Evolutionary conservation across 2,113 vertebrate genomes (phyloP).

Genomic region (Rattus rattus): DNA sequence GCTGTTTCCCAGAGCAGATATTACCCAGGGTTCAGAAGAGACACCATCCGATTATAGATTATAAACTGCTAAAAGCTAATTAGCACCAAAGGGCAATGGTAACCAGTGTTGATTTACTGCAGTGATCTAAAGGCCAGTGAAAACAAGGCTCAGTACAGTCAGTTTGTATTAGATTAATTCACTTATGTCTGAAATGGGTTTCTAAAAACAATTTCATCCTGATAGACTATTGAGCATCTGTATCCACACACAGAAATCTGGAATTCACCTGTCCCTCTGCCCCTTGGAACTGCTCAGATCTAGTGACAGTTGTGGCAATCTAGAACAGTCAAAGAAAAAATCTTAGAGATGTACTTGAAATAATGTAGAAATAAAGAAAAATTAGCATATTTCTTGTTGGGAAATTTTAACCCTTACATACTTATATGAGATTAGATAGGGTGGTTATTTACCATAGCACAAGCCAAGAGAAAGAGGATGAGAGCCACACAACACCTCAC

Average conservation of each 20-base stretch:
- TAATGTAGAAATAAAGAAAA: neutral
- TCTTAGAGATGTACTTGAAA: neutral
- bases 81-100: neutral
- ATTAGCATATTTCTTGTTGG: neutral
- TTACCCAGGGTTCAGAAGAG: constrained; percentile 21
- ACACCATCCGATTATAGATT: neutral
- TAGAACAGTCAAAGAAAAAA: neutral
- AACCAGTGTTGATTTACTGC: constrained; percentile 49
- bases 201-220: constrained; percentile 7
- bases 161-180: neutral
- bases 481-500: neutral
- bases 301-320: neutral
- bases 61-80: constrained; percentile 65
- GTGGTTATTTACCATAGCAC: neutral
- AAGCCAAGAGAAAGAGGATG: neutral
- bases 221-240: neutral
- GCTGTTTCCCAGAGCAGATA: constrained; percentile 1
- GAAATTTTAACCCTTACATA: neutral
- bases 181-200: neutral
- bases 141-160: neutral
- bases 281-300: neutral
- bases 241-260: neutral
- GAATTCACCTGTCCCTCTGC: neutral
- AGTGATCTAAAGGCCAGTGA: neutral
- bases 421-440: neutral